phyloP scores from a whole-genome alignment of 2,113 vertebrate species.

The Chinchilla lanigera region DNA sequence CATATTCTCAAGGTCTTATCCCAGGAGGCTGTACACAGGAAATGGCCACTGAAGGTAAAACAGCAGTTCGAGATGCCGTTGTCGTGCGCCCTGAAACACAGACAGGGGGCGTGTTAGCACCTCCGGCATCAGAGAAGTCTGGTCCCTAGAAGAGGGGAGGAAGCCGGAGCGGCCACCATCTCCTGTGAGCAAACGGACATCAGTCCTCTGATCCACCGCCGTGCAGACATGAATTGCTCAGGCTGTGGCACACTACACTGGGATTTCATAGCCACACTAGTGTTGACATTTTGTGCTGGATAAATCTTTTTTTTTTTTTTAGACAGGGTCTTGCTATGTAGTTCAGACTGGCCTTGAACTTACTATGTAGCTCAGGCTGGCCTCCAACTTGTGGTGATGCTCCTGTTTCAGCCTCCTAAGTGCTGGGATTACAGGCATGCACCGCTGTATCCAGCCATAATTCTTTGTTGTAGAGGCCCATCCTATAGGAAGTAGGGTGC shows the following conservation, averaged over 20 bases:
- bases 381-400: no score
- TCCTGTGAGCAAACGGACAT: neutral
- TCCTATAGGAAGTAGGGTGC: neutral
- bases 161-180: neutral
- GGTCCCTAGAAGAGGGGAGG: no score
- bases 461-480: neutral
- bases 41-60: conserved; percentile 86
- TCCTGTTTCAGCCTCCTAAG: no score
- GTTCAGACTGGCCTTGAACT: no score
- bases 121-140: accelerated
- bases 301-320: no score
- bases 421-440: no score
- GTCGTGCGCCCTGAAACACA: conserved; percentile 85
- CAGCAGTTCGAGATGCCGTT: conserved; percentile 88
- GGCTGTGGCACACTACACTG: no score
- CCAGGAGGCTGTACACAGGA: conserved; percentile 90
- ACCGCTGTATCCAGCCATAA: no score
- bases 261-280: neutral
- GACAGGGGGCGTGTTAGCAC: neutral
- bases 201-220: neutral
- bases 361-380: no score
- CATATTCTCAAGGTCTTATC: conserved; percentile 89
- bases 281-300: neutral
- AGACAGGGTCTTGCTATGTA: no score
- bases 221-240: neutral